These are phyloP conservation scores for Megaleporinus macrocephalus DNA, from an alignment of 2,113 vertebrate genomes.

Conservation along the genomic window DNA sequence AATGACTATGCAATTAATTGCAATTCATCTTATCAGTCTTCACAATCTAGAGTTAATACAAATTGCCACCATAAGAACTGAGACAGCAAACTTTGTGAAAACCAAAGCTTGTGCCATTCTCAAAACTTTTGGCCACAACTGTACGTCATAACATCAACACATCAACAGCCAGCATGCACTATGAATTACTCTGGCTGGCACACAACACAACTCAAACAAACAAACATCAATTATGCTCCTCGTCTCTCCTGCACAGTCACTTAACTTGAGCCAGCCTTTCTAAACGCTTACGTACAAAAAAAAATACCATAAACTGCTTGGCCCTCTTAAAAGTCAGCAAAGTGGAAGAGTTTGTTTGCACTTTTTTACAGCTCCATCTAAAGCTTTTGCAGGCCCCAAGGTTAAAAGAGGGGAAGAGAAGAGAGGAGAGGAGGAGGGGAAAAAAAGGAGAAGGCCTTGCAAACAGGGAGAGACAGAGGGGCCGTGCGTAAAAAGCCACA, in stretches of 20 bases:
- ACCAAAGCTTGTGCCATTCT: too few species aligned
- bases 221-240: slow-evolving; percentile 13
- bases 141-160: not conserved
- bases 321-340: slow-evolving; percentile 43
- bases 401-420: slow-evolving; percentile 22
- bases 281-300: slow-evolving; percentile 9
- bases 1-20: too few species aligned
- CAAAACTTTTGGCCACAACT: too few species aligned
- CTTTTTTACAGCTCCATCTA: slow-evolving; percentile 41
- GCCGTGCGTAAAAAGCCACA: slow-evolving; percentile 18
- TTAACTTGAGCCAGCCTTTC: not conserved
- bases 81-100: too few species aligned
- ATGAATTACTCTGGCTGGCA: not conserved
- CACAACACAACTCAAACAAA: not conserved
- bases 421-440: not conserved
- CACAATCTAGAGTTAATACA: too few species aligned
- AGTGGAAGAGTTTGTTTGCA: slow-evolving; percentile 16
- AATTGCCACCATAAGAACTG: too few species aligned
- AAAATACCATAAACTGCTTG: slow-evolving; percentile 15
- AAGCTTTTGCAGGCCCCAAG: slow-evolving; percentile 29
- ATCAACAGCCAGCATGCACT: not conserved
- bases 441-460: not conserved
- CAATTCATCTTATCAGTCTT: too few species aligned
- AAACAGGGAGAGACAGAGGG: slow-evolving; percentile 1
- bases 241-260: not conserved